Evolutionary conservation across 2,797 vertebrate species (phyloP).

Genomic region (Micropoecilia bifurca): DNA sequence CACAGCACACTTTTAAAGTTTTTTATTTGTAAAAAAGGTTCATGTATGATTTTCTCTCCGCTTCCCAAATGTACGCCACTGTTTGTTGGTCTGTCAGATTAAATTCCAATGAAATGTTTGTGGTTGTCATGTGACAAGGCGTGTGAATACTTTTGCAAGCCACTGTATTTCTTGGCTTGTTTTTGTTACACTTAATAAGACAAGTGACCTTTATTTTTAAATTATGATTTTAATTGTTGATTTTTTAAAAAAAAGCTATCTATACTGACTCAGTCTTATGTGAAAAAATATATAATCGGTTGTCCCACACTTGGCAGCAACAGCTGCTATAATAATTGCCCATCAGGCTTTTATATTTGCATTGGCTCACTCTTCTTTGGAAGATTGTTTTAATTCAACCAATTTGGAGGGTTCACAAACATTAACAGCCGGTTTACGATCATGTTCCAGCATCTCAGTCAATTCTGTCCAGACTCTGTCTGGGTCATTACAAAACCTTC

Average conservation of each 20-base stretch:
- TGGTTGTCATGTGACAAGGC: too few relatives aligned
- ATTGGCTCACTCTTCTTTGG: neutral
- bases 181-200: neutral
- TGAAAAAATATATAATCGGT: neutral
- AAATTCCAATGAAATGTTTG: too few relatives aligned
- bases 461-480: neutral
- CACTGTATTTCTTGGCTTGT: too few relatives aligned
- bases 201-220: neutral
- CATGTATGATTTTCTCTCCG: too few relatives aligned
- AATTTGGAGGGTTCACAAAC: neutral
- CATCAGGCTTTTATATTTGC: neutral
- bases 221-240: neutral
- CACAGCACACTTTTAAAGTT: too few relatives aligned
- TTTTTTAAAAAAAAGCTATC: neutral
- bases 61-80: too few relatives aligned
- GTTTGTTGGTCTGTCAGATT: too few relatives aligned
- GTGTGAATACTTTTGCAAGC: too few relatives aligned
- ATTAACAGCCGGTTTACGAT: neutral
- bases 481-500: neutral
- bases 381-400: neutral
- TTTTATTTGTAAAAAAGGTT: too few relatives aligned
- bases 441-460: neutral
- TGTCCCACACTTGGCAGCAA: neutral
- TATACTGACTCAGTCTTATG: neutral
- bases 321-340: neutral